Evolutionary conservation across 2,113 vertebrate genomes (phyloP).

Genomic region (Tachycineta bicolor): DNA sequence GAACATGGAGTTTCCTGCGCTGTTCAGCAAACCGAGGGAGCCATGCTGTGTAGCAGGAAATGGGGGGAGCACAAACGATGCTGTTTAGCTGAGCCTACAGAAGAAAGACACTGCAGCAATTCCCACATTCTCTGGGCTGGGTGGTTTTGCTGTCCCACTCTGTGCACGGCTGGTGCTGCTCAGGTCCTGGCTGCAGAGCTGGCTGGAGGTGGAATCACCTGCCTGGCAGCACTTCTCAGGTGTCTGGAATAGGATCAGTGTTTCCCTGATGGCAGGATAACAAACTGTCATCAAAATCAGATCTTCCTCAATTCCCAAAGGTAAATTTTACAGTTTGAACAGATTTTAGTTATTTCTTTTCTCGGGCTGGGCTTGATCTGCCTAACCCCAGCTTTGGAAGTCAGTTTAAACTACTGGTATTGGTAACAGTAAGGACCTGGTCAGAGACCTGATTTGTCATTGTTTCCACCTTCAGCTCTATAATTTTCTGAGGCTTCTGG

Average conservation of each 20-base stretch:
- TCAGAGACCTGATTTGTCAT: not conserved
- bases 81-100: not conserved
- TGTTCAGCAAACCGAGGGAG: not conserved
- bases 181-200: not conserved
- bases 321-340: not conserved
- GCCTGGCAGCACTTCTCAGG: not conserved
- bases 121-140: not conserved
- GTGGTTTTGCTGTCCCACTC: not conserved
- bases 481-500: not conserved
- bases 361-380: not conserved
- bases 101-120: not conserved
- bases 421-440: not conserved
- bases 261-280: not conserved
- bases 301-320: not conserved
- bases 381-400: not conserved
- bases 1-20: not conserved
- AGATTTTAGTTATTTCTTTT: not conserved
- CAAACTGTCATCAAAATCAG: accelerated
- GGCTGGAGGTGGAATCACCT: not conserved
- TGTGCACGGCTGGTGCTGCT: not conserved
- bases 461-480: not conserved
- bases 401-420: not conserved
- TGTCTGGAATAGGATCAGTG: not conserved
- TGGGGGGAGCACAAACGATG: not conserved
- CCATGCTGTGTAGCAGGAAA: not conserved